Evolutionary conservation across 1,140 invertebrate genomes (phyloP), one percentile per base, ranked within the genome.

Genomic region (Hylaeus volcanicus): DNA sequence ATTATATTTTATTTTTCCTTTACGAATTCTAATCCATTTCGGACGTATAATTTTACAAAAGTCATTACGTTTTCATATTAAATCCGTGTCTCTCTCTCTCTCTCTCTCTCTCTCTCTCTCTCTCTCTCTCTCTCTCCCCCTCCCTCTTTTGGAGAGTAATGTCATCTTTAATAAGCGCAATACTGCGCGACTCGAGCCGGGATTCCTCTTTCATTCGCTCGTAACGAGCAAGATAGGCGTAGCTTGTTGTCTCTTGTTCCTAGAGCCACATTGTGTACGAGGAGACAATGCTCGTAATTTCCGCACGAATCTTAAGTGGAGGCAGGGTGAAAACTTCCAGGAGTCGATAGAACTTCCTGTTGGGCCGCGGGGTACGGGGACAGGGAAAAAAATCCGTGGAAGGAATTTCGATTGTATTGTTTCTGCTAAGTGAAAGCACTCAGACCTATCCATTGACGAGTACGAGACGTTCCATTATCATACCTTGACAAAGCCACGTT

Each of bases 271-370:
- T 80, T 85, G 83, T 82, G 65, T 83, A 79, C 69, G 45, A 39
- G 79, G 39, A 78, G 73, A 82, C 81, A 82, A 83, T 79, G 73
- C 72, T 45, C 37, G 73, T 72, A 81, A 84, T 84, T 84, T 81
- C 68, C 48, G 6, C 61, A n/a, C 58, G 48, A 65, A 81, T 77
- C 66, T 77, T 76, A 80, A 83, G 78, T 58, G 51, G 71, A 26
- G 15, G 64, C 58, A 6, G 53, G 79, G 58, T 53, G 83, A 84
- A 68, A 84, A 78, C 68, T 84, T 82, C 64, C 41, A 9, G 26
- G n/a, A 56, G 58, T 48, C 74, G 74, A 45, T 48, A n/a, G 45
- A 66, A 61, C 37, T 60, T 51, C 6, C 75, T 37, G 58, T 11
- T 0, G 73, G 58, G 14, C 2, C 1, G 51, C 0, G 5, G 4